Evolutionary conservation across 1,140 invertebrate species (phyloP).

Genomic region (Tribolium castaneum): DNA sequence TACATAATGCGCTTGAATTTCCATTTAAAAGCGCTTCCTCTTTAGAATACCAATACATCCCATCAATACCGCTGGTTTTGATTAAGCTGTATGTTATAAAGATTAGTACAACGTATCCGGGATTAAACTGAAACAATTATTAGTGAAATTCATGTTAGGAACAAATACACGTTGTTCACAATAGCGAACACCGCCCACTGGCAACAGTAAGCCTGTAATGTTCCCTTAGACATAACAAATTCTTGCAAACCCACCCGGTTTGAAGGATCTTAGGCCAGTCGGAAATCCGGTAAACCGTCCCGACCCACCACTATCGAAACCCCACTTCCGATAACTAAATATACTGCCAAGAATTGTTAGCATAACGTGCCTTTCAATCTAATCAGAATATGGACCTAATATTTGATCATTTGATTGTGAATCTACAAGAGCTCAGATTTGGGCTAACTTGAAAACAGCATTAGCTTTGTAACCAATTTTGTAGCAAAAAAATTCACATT

Average conservation of each 20-base stretch:
- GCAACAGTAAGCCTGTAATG: conserved; percentile 1
- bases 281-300: conserved; percentile 30
- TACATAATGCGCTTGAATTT: background rate
- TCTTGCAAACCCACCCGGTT: conserved; percentile 3
- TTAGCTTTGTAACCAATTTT: background rate
- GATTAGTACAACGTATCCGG: background rate
- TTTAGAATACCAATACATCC: background rate
- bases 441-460: background rate
- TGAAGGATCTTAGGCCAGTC: conserved; percentile 30
- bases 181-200: background rate
- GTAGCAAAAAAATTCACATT: too few relatives aligned
- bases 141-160: conserved; percentile 1
- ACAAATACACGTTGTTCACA: background rate
- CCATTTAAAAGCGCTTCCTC: background rate
- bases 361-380: conserved; percentile 28
- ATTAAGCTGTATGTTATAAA: background rate
- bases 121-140: conserved; percentile 3
- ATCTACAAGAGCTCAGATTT: conserved; percentile 3
- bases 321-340: conserved; percentile 37
- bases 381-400: conserved; percentile 11
- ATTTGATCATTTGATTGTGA: conserved; percentile 2
- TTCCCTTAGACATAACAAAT: conserved; percentile 7
- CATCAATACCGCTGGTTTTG: background rate
- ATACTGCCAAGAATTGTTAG: conserved; percentile 31
- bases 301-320: conserved; percentile 26